phyloP scores from a whole-genome alignment of 2,888 invertebrate species.

The Carpatolechia fugitivella region DNA sequence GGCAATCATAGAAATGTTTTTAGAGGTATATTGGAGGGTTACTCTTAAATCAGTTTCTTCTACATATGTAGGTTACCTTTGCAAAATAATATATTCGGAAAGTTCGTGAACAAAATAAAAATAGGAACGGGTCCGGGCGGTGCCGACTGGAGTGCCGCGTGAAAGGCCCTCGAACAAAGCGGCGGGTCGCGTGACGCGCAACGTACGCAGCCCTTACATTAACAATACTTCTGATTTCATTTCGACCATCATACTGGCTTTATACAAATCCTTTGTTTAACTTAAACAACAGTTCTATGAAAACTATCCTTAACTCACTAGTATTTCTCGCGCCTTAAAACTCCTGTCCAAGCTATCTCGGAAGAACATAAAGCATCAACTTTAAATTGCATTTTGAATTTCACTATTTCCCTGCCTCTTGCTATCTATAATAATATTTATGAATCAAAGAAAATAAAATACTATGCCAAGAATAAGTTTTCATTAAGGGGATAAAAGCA shows the following conservation, averaged over 20 bases:
- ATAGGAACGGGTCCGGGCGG: constrained; percentile 40
- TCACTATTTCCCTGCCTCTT: not conserved
- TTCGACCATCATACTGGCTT: constrained; percentile 32
- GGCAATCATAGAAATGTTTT: constrained; percentile 41
- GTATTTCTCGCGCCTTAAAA: not conserved
- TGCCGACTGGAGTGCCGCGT: constrained; percentile 47
- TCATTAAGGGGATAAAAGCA: constrained; percentile 1
- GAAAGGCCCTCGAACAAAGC: constrained; percentile 61
- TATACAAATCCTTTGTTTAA: constrained; percentile 18
- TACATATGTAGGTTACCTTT: constrained; percentile 55
- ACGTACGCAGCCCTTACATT: constrained; percentile 34
- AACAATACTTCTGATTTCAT: constrained; percentile 42
- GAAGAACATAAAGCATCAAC: not conserved
- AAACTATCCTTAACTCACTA: constrained; percentile 6
- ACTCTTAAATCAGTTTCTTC: constrained; percentile 68
- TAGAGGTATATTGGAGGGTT: constrained; percentile 55
- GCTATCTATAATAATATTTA: not conserved
- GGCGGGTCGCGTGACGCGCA: constrained; percentile 44
- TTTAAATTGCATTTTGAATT: not conserved
- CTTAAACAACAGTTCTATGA: constrained; percentile 22
- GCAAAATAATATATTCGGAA: constrained; percentile 71
- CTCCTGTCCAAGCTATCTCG: not conserved
- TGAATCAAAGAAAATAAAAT: not conserved
- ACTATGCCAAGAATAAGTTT: not conserved
- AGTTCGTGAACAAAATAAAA: constrained; percentile 74